Base-by-base conservation (phyloP, 2,113 vertebrate species). In the Thryonomys swinderianus region DNA sequence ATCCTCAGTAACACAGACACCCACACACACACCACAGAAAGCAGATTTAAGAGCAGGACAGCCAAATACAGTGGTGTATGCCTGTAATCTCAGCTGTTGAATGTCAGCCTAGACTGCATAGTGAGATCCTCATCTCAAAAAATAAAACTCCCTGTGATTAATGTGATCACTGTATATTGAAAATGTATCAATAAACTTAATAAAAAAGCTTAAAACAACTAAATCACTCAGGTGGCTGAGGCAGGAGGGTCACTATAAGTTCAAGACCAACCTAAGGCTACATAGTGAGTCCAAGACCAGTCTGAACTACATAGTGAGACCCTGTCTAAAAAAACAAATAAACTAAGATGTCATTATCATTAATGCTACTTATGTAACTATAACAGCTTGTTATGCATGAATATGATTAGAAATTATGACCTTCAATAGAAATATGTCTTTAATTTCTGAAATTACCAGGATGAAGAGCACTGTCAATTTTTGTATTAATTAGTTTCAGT, bases 381-480 rank as follows among this genome's bases (percentile, higher is more conserved):
- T 55, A 34, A 48, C 25, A 85, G 6, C 45, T 92, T 92, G 17
- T 87, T 95, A 53, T 71, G 55, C 57, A 91, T 88, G 59, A 21
- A 51, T 88, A 20, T 94, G 40, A 45, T 48, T 84, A 88, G 13
- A 90, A 53, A 48, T 93, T n/a, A 30, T 48, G 23, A 23, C 76
- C n/a, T 74, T 93, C 30, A 53, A 79, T 86, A 45, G 62, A 83
- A 81, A 66, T 81, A 10, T 57, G 14, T 86, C 25, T 80, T 95
- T 83, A 30, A 93, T 94, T 83, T 71, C 76, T 88, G 45, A 48
- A 90, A 69, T 45, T 59, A 61, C 11, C 91, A 61, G 80, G 67
- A 88, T 91, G 69, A 97, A 96, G 98, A 98, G 98, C 97, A 98
- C 97, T 98, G 97, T 97, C 96, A 30, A 0, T 95, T 98, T 98